Percentiles rank a stretch among this genome's conserved stretches.
Conservation (phyloP, 2,888 invertebrate genomes). For the Cataglyphis rosenhaueri region DNA sequence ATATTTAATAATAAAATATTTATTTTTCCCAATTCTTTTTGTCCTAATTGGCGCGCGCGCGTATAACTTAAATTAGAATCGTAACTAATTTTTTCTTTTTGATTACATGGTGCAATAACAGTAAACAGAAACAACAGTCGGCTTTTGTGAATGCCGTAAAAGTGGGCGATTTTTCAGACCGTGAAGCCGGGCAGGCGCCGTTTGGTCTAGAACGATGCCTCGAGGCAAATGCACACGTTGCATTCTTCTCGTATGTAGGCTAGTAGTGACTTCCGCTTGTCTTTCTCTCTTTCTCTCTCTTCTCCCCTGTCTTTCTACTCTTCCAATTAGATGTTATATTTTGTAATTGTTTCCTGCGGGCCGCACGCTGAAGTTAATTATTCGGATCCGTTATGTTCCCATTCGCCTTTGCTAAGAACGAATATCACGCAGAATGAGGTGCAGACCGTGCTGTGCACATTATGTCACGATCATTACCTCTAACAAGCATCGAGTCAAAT, state of each 20-base stretch:
- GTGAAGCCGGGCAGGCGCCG: slow-evolving; percentile 37
- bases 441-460: slow-evolving; percentile 58
- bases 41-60: no score
- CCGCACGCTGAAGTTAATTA: slow-evolving; percentile 73
- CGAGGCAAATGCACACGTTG: slow-evolving; percentile 40
- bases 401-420: slow-evolving; percentile 58
- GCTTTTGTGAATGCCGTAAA: slow-evolving; percentile 25
- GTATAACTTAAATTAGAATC: not conserved
- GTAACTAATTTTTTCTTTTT: not conserved
- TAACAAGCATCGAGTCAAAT: slow-evolving; percentile 73
- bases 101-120: not conserved
- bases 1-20: not conserved
- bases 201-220: slow-evolving; percentile 25
- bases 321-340: slow-evolving; percentile 74
- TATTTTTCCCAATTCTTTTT: not conserved
- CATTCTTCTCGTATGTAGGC: slow-evolving; percentile 64
- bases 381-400: slow-evolving; percentile 77
- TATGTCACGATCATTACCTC: slow-evolving; percentile 72
- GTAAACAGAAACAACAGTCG: slow-evolving; percentile 11
- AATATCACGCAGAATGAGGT: slow-evolving; percentile 64
- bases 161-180: slow-evolving; percentile 51
- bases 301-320: not conserved
- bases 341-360: slow-evolving; percentile 75
- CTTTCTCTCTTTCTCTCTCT: slow-evolving; percentile 2
- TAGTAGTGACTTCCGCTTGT: slow-evolving; percentile 64